Conservation (phyloP, 2,113 vertebrate genomes). For the Phrynocephalus versicolor region DNA sequence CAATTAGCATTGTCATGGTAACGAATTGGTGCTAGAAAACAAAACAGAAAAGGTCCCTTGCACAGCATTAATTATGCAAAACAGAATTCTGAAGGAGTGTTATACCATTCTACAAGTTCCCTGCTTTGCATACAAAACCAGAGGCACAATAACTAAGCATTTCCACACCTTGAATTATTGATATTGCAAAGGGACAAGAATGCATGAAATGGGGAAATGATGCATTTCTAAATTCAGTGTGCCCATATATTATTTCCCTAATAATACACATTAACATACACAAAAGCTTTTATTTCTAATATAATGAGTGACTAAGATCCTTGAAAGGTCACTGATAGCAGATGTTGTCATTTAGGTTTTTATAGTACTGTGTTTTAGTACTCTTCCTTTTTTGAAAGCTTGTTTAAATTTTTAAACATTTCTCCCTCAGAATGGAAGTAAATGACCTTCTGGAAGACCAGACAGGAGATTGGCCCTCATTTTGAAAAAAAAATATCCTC, state of each 20-base stretch:
- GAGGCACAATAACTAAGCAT: conserved; percentile 37
- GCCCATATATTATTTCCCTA: conserved; percentile 23
- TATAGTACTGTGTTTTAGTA: neutral
- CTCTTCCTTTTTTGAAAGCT: neutral
- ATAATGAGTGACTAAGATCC: conserved; percentile 17
- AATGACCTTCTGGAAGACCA: conserved; percentile 2
- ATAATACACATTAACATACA: neutral
- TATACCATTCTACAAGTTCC: conserved; percentile 46
- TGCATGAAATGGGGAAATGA: accelerated
- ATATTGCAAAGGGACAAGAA: neutral
- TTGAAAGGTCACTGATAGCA: neutral
- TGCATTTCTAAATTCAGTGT: neutral
- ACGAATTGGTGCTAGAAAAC: conserved; percentile 62
- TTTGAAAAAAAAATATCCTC: conserved; percentile 27
- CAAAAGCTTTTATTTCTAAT: conserved; percentile 6
- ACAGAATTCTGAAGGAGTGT: conserved; percentile 53
- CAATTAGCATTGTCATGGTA: conserved; percentile 55
- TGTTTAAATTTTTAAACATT: neutral
- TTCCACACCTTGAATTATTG: conserved; percentile 39
- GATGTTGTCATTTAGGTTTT: conserved; percentile 37
- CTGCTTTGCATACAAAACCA: conserved; percentile 54
- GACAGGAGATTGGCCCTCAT: neutral
- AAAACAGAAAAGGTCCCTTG: conserved; percentile 62
- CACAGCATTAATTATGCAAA: conserved; percentile 62
- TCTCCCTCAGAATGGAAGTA: conserved; percentile 8